phyloP scores from a whole-genome alignment of 2,113 vertebrate species.

The Archocentrus centrarchus region DNA sequence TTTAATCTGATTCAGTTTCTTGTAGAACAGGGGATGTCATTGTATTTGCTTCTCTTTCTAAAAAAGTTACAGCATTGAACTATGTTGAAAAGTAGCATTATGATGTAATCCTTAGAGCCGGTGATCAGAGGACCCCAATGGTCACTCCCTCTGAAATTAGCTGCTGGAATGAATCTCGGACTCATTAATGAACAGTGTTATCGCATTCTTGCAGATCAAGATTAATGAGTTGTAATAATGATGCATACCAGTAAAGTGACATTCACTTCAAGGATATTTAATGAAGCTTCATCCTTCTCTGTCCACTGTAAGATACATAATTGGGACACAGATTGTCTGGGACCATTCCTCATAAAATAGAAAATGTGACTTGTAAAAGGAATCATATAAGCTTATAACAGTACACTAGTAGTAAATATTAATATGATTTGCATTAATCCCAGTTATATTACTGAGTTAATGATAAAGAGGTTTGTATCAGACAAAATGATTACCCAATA shows the following conservation, averaged over 20 bases:
- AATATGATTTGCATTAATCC: slow-evolving; percentile 66
- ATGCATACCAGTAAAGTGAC: slow-evolving; percentile 67
- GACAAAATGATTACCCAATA: slow-evolving; percentile 32
- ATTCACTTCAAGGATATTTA: slow-evolving; percentile 70
- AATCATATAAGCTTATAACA: slow-evolving; percentile 52
- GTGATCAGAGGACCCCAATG: slow-evolving; percentile 43
- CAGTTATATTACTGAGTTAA: slow-evolving; percentile 52
- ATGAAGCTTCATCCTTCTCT: slow-evolving; percentile 60
- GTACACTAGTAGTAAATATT: slow-evolving; percentile 54
- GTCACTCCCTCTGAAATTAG: slow-evolving; percentile 67
- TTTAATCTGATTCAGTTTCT: background rate
- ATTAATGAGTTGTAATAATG: slow-evolving; percentile 80
- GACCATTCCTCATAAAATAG: slow-evolving; percentile 53
- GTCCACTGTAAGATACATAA: slow-evolving; percentile 47
- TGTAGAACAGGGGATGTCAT: background rate
- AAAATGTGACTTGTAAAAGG: slow-evolving; percentile 44
- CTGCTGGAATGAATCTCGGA: slow-evolving; percentile 51
- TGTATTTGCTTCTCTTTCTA: background rate
- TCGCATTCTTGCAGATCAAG: slow-evolving; percentile 67
- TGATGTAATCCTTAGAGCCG: slow-evolving; percentile 31
- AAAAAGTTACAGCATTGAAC: slow-evolving; percentile 11
- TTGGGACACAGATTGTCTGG: slow-evolving; percentile 50
- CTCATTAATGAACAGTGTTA: slow-evolving; percentile 70
- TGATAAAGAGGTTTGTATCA: slow-evolving; percentile 49
- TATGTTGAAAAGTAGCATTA: slow-evolving; percentile 27